Conservation (phyloP, 2,797 vertebrate genomes). For the Alca torda region DNA sequence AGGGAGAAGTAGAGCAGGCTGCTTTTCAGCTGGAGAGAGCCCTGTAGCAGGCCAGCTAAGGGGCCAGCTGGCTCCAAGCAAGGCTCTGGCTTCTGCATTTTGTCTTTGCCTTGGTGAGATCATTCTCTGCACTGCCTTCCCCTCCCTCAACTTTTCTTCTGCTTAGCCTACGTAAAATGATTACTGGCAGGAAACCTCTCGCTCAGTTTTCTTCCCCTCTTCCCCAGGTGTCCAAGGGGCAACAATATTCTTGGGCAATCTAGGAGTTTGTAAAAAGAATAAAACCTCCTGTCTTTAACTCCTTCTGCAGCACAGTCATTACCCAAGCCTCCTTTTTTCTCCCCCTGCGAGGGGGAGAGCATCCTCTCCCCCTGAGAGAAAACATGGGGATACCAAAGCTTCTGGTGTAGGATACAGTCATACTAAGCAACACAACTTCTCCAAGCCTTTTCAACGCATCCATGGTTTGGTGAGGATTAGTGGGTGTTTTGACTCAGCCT, state of each 20-base stretch:
- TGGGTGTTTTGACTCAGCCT: not conserved
- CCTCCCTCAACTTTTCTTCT: not conserved
- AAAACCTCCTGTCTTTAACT: not conserved
- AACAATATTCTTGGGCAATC: not conserved
- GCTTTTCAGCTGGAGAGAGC: not conserved
- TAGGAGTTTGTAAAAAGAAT: not conserved
- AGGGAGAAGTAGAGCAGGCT: not conserved
- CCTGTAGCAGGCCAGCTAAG: not conserved
- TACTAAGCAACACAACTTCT: not conserved
- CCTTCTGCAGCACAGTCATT: fast-evolving
- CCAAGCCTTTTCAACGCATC: not conserved
- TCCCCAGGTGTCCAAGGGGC: not conserved
- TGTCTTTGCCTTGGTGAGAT: not conserved
- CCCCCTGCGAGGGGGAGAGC: not conserved
- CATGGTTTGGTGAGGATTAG: not conserved
- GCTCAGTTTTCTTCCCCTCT: not conserved
- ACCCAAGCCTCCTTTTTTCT: fast-evolving
- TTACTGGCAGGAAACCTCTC: not conserved
- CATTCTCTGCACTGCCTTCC: not conserved
- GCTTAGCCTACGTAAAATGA: not conserved
- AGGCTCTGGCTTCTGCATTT: not conserved
- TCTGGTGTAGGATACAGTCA: not conserved
- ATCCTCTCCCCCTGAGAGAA: not conserved
- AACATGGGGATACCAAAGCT: not conserved
- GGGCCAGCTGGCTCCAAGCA: conserved; percentile 10